Evolutionary conservation across 2,113 vertebrate genomes (phyloP).

Genomic region (Seriola dumerili): DNA sequence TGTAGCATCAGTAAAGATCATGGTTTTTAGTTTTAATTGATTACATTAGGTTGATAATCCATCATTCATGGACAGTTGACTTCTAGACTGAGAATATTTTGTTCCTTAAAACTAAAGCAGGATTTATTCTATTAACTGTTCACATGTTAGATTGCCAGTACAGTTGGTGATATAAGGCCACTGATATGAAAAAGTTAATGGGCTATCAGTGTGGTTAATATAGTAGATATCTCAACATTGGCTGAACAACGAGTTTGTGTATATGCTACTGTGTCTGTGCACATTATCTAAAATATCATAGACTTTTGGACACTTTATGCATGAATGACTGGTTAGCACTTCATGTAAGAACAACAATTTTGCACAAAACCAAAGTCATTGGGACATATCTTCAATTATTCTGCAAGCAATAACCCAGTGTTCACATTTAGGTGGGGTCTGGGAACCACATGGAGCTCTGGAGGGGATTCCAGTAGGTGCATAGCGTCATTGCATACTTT

Average conservation of each 20-base stretch:
- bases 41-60: not conserved
- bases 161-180: not conserved
- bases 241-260: not conserved
- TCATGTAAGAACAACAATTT: not conserved
- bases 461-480: constrained; percentile 28
- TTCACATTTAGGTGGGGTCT: constrained; percentile 16
- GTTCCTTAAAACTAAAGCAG: not conserved
- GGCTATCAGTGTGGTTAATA: not conserved
- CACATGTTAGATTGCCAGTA: not conserved
- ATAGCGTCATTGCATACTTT: constrained; percentile 25
- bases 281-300: not conserved
- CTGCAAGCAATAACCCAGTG: constrained; percentile 16
- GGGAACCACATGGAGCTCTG: constrained; percentile 2
- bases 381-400: not conserved
- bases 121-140: not conserved
- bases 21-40: not conserved
- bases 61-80: constrained; percentile 14
- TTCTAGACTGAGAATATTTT: not conserved
- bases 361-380: not conserved
- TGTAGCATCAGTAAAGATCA: not conserved
- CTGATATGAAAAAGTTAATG: not conserved
- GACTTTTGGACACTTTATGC: not conserved
- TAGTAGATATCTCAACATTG: not conserved
- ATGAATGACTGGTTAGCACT: not conserved
- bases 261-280: not conserved